Evolutionary conservation across 2,888 invertebrate species (phyloP), one percentile per base, ranked within the genome.

Genomic region (Silvanus unidentatus): DNA sequence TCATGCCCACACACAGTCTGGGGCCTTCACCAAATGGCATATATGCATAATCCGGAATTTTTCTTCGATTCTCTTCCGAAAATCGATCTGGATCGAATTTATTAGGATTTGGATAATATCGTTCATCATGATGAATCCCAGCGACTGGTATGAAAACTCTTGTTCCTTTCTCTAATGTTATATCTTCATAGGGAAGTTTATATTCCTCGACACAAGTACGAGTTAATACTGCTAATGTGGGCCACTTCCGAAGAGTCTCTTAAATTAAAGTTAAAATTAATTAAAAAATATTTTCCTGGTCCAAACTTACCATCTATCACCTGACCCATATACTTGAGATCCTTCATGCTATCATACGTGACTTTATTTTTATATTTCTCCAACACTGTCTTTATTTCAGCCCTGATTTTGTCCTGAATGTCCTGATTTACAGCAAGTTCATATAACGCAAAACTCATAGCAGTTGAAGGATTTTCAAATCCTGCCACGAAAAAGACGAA

Each of bases 1-100:
- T 37, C 9, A 49, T 34, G 4, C 80, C 82, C 44, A 82, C 77
- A 52, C 82, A 82, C 56, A 73, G 77, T 44, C 81, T 72, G 1
- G 77, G 81, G 2, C 82, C 82, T 1, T 78, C 11, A 2, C 58
- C 58, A 47, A 58, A 58, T 8, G 58, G 53, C 10, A 57, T 3
- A 27, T 46, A 55, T 0, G 73, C 64, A 32, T 32, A 32, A 12
- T n/a, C 3, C n/a, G 32, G 32, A 4, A n/a, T 32, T 22, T 70
- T 70, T 0, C 71, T 69, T 49, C 75, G 77, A 54, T 78, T 79
- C 48, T 77, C 75, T 0, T 77, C 74, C 1, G 70, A 77, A 42
- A 63, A 63, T 42, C 63, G 42, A 32, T 63, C 60, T 0, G 63
- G 63, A 54, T 60, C 57, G 39, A 63, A 63, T 15, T 48, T 42